A percentile compares a stretch with the other conserved stretches of the same genome.
Conservation (phyloP, 2,797 vertebrate genomes). For the Pyrocephalus nanus region DNA sequence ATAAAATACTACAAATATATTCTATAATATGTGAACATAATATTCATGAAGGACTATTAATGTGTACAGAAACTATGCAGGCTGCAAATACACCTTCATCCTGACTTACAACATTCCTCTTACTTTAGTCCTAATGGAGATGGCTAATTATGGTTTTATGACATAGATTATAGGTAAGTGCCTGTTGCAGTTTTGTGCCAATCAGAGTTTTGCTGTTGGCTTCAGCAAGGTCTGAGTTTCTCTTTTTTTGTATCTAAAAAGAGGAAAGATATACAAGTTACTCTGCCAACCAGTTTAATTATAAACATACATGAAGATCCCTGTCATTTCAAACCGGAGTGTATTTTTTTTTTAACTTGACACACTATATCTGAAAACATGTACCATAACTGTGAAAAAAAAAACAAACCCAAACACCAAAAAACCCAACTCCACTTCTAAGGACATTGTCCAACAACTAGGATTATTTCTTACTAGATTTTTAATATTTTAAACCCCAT, state of each 20-base stretch:
- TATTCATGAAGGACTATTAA: slow-evolving; percentile 57
- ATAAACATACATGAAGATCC: background rate
- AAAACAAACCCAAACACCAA: no score
- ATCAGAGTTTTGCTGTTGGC: background rate
- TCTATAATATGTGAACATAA: slow-evolving; percentile 63
- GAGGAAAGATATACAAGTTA: background rate
- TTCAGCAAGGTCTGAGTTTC: background rate
- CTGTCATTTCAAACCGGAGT: background rate
- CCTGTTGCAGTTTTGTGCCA: background rate
- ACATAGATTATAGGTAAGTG: background rate
- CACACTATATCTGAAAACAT: background rate
- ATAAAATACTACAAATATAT: slow-evolving; percentile 61
- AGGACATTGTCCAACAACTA: background rate
- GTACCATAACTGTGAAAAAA: background rate
- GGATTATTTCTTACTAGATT: background rate
- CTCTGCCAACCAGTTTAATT: background rate
- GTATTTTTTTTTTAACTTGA: background rate
- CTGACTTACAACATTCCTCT: slow-evolving; percentile 58
- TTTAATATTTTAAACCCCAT: background rate
- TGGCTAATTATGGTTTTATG: slow-evolving; percentile 6
- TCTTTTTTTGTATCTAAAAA: background rate
- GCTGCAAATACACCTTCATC: slow-evolving; percentile 47
- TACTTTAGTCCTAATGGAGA: slow-evolving; percentile 13
- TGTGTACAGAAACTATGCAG: slow-evolving; percentile 54
- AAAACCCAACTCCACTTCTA: background rate